These are phyloP conservation scores for Lepidurus apus DNA, from an alignment of 1,140 invertebrate species.

Conservation along the genomic window DNA sequence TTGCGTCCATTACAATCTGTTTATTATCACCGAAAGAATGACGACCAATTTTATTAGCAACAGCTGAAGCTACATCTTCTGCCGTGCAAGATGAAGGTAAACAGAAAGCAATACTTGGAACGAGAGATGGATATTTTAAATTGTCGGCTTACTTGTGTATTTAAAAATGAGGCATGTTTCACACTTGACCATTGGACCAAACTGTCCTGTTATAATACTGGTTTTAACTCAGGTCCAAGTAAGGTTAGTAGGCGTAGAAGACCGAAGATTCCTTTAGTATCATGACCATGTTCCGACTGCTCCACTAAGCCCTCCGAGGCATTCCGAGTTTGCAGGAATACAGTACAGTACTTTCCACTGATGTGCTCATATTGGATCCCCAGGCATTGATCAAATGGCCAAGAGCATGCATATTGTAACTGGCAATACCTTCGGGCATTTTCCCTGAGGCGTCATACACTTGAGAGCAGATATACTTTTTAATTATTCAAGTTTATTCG, in stretches of 20 bases:
- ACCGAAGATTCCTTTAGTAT: background rate
- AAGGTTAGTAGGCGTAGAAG: slow-evolving; percentile 5
- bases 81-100: slow-evolving; percentile 19
- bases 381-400: slow-evolving; percentile 26
- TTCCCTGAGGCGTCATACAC: slow-evolving; percentile 23
- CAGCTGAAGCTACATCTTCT: background rate
- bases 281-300: background rate
- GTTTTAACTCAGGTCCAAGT: background rate
- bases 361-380: background rate
- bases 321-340: background rate
- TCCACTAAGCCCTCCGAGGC: background rate
- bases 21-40: background rate
- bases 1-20: slow-evolving; percentile 29
- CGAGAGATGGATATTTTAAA: background rate
- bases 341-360: background rate
- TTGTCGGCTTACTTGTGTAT: background rate
- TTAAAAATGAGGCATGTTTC: background rate
- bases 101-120: slow-evolving; percentile 25
- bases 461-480: background rate
- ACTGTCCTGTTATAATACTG: background rate
- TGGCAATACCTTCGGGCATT: background rate
- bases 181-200: background rate
- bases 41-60: slow-evolving; percentile 10
- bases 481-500: background rate
- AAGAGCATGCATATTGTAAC: slow-evolving; percentile 24